These are phyloP conservation scores for Limnephilus auricula DNA, from an alignment of 2,888 invertebrate genomes.

Conservation along the genomic window DNA sequence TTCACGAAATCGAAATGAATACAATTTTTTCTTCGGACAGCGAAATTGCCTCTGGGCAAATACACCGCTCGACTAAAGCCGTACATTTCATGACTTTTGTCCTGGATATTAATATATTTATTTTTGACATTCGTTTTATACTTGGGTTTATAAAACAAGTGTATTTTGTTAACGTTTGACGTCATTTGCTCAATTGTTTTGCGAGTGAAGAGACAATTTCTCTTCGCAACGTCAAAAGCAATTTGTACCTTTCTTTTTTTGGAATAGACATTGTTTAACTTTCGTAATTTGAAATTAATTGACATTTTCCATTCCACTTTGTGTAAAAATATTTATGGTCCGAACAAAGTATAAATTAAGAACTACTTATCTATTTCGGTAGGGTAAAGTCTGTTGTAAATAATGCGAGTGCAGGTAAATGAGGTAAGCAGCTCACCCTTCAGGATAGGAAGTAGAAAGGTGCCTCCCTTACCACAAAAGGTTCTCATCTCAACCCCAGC, in stretches of 20 bases:
- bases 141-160: slow-evolving; percentile 5
- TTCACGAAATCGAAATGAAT: slow-evolving; percentile 32
- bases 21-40: slow-evolving; percentile 17
- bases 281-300: not conserved
- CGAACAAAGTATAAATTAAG: not conserved
- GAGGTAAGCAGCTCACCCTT: not conserved
- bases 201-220: not conserved
- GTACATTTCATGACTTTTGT: slow-evolving; percentile 29
- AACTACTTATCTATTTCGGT: not conserved
- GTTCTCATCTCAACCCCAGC: slow-evolving; percentile 29
- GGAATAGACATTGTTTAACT: not conserved
- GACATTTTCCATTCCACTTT: not conserved
- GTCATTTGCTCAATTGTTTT: not conserved
- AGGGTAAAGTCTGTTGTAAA: not conserved
- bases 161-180: not conserved
- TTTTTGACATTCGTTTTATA: slow-evolving; percentile 20
- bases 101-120: not conserved
- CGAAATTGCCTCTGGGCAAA: slow-evolving; percentile 32
- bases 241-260: not conserved
- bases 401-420: slow-evolving; percentile 18
- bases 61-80: slow-evolving; percentile 5
- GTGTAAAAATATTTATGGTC: too few species aligned
- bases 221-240: not conserved
- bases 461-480: slow-evolving; percentile 22
- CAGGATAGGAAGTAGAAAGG: not conserved